Evolutionary conservation across 2,113 vertebrate genomes (phyloP), one percentile per base, ranked within the genome.

Genomic region (Dicrurus megarhynchus): DNA sequence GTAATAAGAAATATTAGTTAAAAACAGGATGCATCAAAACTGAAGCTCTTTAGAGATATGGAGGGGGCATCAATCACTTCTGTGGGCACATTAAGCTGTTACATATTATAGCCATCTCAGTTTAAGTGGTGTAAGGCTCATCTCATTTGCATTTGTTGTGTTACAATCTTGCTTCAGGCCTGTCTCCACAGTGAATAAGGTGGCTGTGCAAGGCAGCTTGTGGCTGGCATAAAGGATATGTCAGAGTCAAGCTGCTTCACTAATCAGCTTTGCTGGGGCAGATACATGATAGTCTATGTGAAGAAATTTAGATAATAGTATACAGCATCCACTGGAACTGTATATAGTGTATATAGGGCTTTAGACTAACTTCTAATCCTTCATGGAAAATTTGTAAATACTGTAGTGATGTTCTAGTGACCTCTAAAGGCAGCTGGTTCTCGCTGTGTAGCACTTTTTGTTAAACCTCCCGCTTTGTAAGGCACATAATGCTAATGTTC

Each of bases 371-470:
- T 97, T 96, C 93, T 92, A 90, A 96, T 97, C 95, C 97, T 98
- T 94, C 95, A 78, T 27, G 97, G 97, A 98, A 97, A 98, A 97
- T 97, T 96, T 94, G 92, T 98, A 97, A 97, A 97, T 93, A 93
- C 96, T 98, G 98, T 93, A 97, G 98, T 98, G 99, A 99, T 98
- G 98, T 98, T 98, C 98, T 98, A 99, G 98, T 99, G 99, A 99
- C 99, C 99, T 99, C 99, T 99, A 99, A 99, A 99, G 99, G 99
- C 98, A 98, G 98, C 96, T 97, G 93, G 80, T 89, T 95, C 69
- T 60, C 59, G 67, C 94, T 50, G 84, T 90, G 88, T 77, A 91
- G 91, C 57, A 68, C 91, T 93, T 97, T 93, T 83, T 79, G 50
- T 94, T 83, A 93, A 96, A 95, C 89, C 87, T 70, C 92, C 53